A percentile compares a stretch with the other conserved stretches of the same genome.
Conservation (phyloP, 2,888 invertebrate species). For the Odontothrips loti region DNA sequence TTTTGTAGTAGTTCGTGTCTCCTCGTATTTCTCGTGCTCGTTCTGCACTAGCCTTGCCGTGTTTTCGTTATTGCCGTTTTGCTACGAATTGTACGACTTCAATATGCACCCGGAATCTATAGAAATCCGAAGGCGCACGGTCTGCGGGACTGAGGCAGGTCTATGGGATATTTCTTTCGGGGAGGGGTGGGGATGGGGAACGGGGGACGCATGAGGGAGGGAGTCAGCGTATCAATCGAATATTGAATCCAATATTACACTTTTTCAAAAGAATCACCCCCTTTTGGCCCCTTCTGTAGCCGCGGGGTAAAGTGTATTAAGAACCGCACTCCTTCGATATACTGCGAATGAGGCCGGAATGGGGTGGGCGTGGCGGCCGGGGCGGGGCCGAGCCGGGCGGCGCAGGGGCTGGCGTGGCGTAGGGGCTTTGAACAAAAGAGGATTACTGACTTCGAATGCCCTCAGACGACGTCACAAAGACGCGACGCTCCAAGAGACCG, state of each 20-base stretch:
- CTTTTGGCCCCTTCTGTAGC: background rate
- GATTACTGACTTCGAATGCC: background rate
- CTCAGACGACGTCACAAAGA: background rate
- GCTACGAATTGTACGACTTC: too few species aligned
- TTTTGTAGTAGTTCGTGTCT: too few species aligned
- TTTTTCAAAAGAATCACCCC: background rate
- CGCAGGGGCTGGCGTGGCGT: background rate
- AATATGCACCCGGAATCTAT: too few species aligned
- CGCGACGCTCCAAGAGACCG: background rate
- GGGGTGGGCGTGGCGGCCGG: background rate
- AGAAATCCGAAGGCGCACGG: too few species aligned
- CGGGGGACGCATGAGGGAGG: too few species aligned
- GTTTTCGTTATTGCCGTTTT: too few species aligned
- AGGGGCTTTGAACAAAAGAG: constrained; percentile 9
- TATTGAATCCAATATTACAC: background rate
- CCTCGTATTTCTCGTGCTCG: too few species aligned
- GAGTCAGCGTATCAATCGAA: too few species aligned
- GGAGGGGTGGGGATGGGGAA: too few species aligned
- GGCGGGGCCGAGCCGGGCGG: background rate
- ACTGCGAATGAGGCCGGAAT: background rate
- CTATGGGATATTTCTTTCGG: too few species aligned
- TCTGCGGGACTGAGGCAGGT: too few species aligned
- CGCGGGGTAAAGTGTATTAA: background rate
- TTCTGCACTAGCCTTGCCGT: too few species aligned
- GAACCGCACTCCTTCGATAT: background rate